Conservation (phyloP, 2,113 vertebrate species). For the Jaculus jaculus region DNA sequence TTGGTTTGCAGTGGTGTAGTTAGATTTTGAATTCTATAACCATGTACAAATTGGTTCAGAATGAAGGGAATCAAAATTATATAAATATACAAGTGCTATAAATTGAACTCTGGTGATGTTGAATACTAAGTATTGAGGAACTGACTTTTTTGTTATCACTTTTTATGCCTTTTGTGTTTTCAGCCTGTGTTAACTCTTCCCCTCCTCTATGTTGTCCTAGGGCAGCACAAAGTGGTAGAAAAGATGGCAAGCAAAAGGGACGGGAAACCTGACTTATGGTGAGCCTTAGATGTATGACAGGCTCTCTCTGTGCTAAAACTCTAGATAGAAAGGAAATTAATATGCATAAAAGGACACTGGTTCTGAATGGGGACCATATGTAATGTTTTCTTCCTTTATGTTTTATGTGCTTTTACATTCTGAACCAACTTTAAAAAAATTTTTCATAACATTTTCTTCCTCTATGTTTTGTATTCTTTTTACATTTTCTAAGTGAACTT, state of each 20-base stretch:
- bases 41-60: neutral
- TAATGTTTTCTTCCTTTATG: neutral
- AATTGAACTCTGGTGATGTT: neutral
- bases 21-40: conserved; percentile 10
- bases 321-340: neutral
- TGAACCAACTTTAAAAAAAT: too few relatives aligned
- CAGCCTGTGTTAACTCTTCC: neutral
- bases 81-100: too few relatives aligned
- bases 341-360: neutral
- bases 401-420: too few relatives aligned
- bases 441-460: too few relatives aligned
- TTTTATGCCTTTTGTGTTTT: neutral
- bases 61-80: neutral
- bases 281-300: neutral
- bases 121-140: neutral
- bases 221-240: neutral
- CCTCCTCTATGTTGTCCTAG: neutral
- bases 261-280: neutral
- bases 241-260: neutral
- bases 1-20: neutral
- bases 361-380: neutral
- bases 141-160: neutral
- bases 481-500: conserved; percentile 41
- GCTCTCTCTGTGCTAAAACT: neutral
- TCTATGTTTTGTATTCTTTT: neutral